A percentile compares a stretch with the other conserved stretches of the same genome.
Conservation (phyloP, 2,888 invertebrate species). For the Caenorhabditis plicata region DNA sequence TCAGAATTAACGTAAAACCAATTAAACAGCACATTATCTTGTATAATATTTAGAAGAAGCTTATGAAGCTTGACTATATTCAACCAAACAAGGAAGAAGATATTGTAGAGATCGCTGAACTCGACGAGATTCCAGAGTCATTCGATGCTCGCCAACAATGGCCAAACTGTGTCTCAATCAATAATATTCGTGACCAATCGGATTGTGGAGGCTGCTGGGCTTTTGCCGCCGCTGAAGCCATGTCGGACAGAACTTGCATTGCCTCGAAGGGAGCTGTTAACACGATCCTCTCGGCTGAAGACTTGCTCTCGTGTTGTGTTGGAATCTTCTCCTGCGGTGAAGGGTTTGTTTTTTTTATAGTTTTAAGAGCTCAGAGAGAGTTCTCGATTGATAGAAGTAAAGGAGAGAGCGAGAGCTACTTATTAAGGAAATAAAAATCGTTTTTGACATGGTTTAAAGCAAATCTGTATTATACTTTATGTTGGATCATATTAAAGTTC, state of each 20-base stretch:
- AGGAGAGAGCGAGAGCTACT: no score
- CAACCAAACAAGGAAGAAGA: constrained; percentile 26
- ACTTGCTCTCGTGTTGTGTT: constrained; percentile 65
- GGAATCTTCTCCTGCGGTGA: constrained; percentile 66
- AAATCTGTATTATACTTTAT: no score
- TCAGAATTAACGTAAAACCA: no score
- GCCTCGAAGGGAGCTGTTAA: constrained; percentile 62
- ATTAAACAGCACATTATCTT: constrained; percentile 17
- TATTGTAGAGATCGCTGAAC: constrained; percentile 6
- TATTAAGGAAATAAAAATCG: no score
- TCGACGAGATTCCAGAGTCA: constrained; percentile 19
- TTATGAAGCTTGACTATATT: constrained; percentile 29
- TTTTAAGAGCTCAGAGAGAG: no score
- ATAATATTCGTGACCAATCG: constrained; percentile 35
- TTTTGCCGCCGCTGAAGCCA: constrained; percentile 69
- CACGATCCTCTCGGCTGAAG: constrained; percentile 66
- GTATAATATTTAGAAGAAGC: constrained; percentile 25
- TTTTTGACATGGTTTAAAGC: no score
- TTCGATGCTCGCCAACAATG: constrained; percentile 38
- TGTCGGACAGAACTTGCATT: constrained; percentile 69
- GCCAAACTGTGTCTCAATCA: constrained; percentile 29
- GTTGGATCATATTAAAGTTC: no score
- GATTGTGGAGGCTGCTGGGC: constrained; percentile 79
- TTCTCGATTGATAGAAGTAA: no score
- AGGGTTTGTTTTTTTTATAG: constrained; percentile 60